Percentiles rank a stretch among this genome's conserved stretches.
Evolutionary conservation across 2,888 invertebrate genomes (phyloP).

Genomic region (Eupithecia subumbrata): DNA sequence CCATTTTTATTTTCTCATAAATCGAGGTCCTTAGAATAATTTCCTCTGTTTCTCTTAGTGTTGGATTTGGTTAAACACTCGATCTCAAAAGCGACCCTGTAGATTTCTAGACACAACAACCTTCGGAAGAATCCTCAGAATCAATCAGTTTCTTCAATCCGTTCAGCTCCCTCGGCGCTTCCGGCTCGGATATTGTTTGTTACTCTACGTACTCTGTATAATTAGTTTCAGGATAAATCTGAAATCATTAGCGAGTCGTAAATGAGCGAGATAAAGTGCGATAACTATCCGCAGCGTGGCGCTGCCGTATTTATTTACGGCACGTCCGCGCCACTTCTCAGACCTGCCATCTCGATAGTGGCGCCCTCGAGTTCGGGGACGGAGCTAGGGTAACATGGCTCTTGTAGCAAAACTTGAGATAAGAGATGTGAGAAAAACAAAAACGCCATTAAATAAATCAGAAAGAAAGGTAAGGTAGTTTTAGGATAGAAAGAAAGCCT

Average conservation of each 20-base stretch:
- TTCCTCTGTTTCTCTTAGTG: neutral
- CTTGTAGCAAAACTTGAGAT: neutral
- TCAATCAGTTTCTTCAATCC: neutral
- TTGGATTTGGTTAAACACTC: neutral
- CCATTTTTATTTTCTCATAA: neutral
- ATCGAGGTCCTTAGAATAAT: neutral
- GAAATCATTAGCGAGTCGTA: slow-evolving; percentile 25
- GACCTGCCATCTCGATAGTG: slow-evolving; percentile 64
- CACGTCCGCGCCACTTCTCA: slow-evolving; percentile 72
- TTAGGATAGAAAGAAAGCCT: too few species aligned
- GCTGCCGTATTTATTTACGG: slow-evolving; percentile 74
- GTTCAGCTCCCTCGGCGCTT: neutral
- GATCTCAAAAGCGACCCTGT: neutral
- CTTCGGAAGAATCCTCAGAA: neutral
- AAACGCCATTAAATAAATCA: neutral
- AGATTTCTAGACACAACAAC: neutral
- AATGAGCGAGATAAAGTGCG: slow-evolving; percentile 29
- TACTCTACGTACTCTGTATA: neutral
- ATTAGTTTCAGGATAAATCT: slow-evolving; percentile 1
- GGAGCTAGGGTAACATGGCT: neutral
- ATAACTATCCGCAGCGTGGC: slow-evolving; percentile 51
- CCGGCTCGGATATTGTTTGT: neutral
- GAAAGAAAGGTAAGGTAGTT: too few species aligned
- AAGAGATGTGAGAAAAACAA: neutral
- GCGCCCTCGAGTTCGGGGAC: slow-evolving; percentile 44